Evolutionary conservation across 2,888 invertebrate genomes (phyloP).

Genomic region (Conops quadrifasciatus): DNA sequence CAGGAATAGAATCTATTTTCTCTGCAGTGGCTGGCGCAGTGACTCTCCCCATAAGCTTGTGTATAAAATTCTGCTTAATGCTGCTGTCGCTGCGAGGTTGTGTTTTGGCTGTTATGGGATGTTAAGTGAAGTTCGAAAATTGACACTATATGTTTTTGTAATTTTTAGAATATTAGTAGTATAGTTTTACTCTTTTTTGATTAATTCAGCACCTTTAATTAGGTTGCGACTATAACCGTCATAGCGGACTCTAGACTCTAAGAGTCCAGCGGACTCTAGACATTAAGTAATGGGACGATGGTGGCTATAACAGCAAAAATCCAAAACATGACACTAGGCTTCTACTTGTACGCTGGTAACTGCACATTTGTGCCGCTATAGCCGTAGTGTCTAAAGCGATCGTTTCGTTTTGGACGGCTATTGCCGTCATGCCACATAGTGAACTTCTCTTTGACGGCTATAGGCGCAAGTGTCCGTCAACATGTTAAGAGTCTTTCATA

Average conservation of each 20-base stretch:
- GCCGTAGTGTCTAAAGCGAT: conserved; percentile 30
- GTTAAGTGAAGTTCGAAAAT: conserved; percentile 36
- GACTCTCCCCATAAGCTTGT: too few relatives aligned
- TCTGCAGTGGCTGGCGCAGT: too few relatives aligned
- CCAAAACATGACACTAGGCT: conserved; percentile 22
- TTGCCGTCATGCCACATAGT: conserved; percentile 30
- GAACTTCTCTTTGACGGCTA: conserved; percentile 23
- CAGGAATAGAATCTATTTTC: too few relatives aligned
- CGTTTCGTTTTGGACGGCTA: conserved; percentile 30
- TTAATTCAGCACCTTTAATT: conserved; percentile 38
- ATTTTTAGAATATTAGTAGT: conserved; percentile 31
- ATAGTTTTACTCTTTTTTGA: conserved; percentile 36
- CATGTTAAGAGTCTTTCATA: too few relatives aligned
- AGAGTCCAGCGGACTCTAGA: conserved; percentile 34
- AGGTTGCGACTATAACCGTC: conserved; percentile 36
- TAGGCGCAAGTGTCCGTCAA: conserved; percentile 24
- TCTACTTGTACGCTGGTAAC: conserved; percentile 26
- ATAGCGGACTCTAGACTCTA: too few relatives aligned
- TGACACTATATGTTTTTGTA: conserved; percentile 32
- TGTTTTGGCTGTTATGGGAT: too few relatives aligned
- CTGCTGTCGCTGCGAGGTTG: too few relatives aligned
- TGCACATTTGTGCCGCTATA: conserved; percentile 26
- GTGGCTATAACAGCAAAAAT: conserved; percentile 37
- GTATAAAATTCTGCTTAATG: too few relatives aligned
- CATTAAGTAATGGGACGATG: conserved; percentile 35